Conservation (phyloP, 2,888 invertebrate species). For the Tetragnatha montana region DNA sequence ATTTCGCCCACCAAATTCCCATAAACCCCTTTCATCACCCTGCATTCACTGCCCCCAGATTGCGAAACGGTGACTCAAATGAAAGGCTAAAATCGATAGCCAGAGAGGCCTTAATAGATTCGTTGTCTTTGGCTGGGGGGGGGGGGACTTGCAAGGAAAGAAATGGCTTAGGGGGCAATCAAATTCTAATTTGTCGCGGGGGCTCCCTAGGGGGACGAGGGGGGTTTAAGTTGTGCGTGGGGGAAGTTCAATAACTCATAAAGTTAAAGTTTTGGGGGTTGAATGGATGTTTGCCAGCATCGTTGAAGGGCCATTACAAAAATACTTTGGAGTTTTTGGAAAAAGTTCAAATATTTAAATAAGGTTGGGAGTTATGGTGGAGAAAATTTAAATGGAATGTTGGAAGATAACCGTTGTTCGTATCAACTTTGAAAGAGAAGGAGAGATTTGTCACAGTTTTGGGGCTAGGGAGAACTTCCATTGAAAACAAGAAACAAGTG, state of each 20-base stretch:
- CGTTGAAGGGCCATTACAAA: too few relatives aligned
- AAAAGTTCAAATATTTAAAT: too few relatives aligned
- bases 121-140: conserved; percentile 19
- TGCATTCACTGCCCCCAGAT: conserved; percentile 21
- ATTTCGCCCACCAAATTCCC: not conserved
- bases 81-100: conserved; percentile 60
- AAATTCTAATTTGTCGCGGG: not conserved
- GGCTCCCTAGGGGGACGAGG: not conserved
- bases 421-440: too few relatives aligned
- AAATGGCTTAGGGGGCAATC: not conserved
- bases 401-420: too few relatives aligned
- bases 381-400: too few relatives aligned
- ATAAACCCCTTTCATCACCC: conserved; percentile 11
- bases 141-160: conserved; percentile 7
- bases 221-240: not conserved
- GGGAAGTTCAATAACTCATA: not conserved
- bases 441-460: too few relatives aligned
- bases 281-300: too few relatives aligned
- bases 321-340: too few relatives aligned
- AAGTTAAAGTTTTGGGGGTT: too few relatives aligned
- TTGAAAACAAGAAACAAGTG: too few relatives aligned
- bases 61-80: conserved; percentile 59
- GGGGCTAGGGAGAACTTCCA: too few relatives aligned
- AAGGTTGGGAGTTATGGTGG: too few relatives aligned
- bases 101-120: conserved; percentile 54